These are phyloP conservation scores for Pseudotriccus pelzelni DNA, from an alignment of 2,797 vertebrate species.

Conservation along the genomic window DNA sequence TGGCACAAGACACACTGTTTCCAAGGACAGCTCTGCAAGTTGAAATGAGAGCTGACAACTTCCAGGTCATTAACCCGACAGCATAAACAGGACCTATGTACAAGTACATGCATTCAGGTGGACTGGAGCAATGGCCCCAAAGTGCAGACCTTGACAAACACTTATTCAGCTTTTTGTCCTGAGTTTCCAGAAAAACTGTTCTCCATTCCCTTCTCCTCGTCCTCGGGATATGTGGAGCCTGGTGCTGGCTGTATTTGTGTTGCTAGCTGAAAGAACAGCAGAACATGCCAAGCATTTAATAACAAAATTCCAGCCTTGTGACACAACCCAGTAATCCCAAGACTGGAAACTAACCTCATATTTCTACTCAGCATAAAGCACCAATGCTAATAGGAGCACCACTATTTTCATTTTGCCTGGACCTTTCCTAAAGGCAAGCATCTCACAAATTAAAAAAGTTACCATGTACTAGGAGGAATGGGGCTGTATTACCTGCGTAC, in stretches of 20 bases:
- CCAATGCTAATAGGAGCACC: not conserved
- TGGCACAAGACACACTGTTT: not conserved
- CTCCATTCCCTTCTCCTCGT: not conserved
- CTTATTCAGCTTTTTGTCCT: not conserved
- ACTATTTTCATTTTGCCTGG: not conserved
- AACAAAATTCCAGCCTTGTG: constrained; percentile 67
- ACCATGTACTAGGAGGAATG: not conserved
- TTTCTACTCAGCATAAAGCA: constrained; percentile 19
- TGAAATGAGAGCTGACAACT: not conserved
- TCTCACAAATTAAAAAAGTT: not conserved
- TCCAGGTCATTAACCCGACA: not conserved
- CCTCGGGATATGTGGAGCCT: not conserved
- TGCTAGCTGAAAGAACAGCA: constrained; percentile 53
- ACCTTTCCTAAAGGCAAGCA: not conserved
- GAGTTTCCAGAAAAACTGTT: not conserved
- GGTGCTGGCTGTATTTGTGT: constrained; percentile 4
- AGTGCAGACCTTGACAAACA: not conserved
- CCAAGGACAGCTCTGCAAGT: not conserved
- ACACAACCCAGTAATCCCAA: constrained; percentile 48
- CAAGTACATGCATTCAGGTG: not conserved
- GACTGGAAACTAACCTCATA: constrained; percentile 24
- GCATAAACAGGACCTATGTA: not conserved
- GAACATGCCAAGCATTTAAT: constrained; percentile 48
- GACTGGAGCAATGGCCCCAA: not conserved
- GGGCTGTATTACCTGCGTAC: not conserved